Conservation (phyloP, 2,113 vertebrate species). For the Erythrocercus mccallii region DNA sequence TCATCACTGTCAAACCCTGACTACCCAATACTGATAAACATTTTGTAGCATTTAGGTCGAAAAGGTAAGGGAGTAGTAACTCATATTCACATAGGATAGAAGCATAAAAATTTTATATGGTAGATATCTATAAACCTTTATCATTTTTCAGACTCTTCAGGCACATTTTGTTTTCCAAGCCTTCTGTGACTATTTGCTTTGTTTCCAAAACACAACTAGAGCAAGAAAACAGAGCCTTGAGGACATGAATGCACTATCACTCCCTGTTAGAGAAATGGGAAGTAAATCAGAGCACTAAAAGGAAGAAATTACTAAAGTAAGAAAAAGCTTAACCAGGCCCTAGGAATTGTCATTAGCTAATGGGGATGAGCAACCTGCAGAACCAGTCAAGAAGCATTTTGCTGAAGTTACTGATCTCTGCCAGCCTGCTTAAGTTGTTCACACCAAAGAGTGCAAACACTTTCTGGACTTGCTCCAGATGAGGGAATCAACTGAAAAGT, state of each 20-base stretch:
- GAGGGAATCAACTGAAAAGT: background rate
- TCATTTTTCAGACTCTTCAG: background rate
- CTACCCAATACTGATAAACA: background rate
- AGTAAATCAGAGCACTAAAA: background rate
- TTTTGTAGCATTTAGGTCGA: background rate
- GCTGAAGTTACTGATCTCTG: background rate
- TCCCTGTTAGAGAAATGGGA: background rate
- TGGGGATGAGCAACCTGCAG: background rate
- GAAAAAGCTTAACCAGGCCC: background rate
- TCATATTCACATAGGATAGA: background rate
- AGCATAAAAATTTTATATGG: background rate
- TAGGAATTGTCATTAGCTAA: background rate
- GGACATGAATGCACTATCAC: background rate
- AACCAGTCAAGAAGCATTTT: background rate
- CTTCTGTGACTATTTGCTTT: background rate
- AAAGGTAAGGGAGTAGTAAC: background rate
- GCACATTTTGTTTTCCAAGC: background rate
- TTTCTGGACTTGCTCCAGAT: background rate
- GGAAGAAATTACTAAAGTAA: background rate
- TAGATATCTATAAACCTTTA: background rate
- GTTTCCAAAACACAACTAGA: background rate
- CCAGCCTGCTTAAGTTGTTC: background rate
- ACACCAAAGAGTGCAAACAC: background rate
- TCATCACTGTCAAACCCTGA: background rate
- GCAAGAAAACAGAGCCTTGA: background rate